phyloP scores from a whole-genome alignment of 2,888 invertebrate species.

The Atherix ibis region DNA sequence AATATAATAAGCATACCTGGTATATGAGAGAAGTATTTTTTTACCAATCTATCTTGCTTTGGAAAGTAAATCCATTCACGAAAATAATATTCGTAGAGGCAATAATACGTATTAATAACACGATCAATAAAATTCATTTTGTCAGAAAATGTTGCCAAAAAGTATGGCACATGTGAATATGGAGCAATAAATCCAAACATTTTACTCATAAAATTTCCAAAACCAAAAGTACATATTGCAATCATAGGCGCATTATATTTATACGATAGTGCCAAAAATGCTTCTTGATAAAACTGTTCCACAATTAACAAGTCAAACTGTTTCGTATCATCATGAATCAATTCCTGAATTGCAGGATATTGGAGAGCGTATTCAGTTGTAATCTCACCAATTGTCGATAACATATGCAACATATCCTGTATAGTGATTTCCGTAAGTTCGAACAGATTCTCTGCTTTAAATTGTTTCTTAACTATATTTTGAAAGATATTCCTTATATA shows the following conservation, averaged over 20 bases:
- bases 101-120: constrained; percentile 33
- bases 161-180: constrained; percentile 35
- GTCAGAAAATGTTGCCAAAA: constrained; percentile 32
- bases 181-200: constrained; percentile 34
- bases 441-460: constrained; percentile 22
- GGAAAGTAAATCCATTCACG: constrained; percentile 24
- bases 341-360: constrained; percentile 22
- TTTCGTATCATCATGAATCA: constrained; percentile 23
- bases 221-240: constrained; percentile 30
- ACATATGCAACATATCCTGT: constrained; percentile 21
- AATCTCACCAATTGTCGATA: constrained; percentile 21
- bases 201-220: constrained; percentile 32
- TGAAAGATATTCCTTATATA: constrained; percentile 2
- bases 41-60: constrained; percentile 24
- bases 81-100: constrained; percentile 23
- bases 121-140: constrained; percentile 38
- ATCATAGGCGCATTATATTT: constrained; percentile 32
- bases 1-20: constrained; percentile 2
- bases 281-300: constrained; percentile 33
- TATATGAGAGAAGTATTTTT: constrained; percentile 23
- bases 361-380: constrained; percentile 25
- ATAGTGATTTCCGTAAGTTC: constrained; percentile 20
- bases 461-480: constrained; percentile 23
- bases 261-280: constrained; percentile 28
- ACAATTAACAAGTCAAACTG: constrained; percentile 33